These are phyloP conservation scores for Elephantulus edwardii DNA, from an alignment of 2,113 vertebrate species.

Conservation along the genomic window DNA sequence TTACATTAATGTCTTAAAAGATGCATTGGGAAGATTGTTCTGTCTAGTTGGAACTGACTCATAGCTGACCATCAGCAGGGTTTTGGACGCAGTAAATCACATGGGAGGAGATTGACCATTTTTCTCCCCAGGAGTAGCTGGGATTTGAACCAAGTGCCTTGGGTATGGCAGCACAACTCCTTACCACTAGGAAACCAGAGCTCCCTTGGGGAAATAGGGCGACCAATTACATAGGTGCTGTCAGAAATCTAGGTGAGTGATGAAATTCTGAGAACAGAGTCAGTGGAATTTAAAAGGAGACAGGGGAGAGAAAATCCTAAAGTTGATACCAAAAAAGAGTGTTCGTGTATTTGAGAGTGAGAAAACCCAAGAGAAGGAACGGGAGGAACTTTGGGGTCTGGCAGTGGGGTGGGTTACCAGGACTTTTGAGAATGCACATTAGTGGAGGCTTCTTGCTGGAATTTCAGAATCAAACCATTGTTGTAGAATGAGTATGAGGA, in stretches of 20 bases:
- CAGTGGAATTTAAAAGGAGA: not conserved
- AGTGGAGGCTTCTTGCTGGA: not conserved
- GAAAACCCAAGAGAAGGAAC: not conserved
- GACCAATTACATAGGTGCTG: not conserved
- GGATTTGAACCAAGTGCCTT: too few relatives aligned
- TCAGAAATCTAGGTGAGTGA: not conserved
- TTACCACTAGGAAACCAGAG: too few relatives aligned
- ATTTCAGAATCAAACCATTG: constrained; percentile 1
- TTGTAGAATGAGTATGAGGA: too few relatives aligned
- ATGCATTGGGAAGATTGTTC: not conserved
- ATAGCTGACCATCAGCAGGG: too few relatives aligned
- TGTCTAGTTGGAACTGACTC: too few relatives aligned
- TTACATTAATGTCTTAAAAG: not conserved
- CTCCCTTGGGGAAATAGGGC: too few relatives aligned
- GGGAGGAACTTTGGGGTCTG: not conserved
- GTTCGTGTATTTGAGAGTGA: not conserved
- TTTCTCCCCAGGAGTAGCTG: too few relatives aligned
- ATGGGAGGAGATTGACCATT: too few relatives aligned
- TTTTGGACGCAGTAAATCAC: too few relatives aligned
- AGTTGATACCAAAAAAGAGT: not conserved
- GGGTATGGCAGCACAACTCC: too few relatives aligned
- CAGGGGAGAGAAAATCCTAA: not conserved
- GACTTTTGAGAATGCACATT: not conserved
- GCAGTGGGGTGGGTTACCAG: not conserved
- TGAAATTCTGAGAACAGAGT: not conserved